These are phyloP conservation scores for Otolemur crassicaudatus DNA, from an alignment of 2,797 vertebrate genomes.

Conservation along the genomic window DNA sequence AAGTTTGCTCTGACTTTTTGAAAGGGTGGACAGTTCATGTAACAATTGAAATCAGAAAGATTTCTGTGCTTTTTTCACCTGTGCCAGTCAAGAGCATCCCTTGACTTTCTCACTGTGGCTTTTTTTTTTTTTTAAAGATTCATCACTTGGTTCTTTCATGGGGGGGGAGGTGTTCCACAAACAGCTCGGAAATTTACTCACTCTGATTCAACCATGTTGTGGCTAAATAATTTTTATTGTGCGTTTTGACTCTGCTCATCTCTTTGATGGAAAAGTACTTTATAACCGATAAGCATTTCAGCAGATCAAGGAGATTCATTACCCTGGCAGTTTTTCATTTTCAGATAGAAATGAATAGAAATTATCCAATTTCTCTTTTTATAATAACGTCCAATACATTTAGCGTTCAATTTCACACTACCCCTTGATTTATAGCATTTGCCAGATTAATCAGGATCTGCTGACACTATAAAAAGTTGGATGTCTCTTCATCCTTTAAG, in stretches of 20 bases:
- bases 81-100: not conserved
- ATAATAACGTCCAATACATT: slow-evolving; percentile 83
- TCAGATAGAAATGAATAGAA: slow-evolving; percentile 86
- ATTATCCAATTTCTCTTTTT: slow-evolving; percentile 86
- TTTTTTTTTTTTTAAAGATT: not conserved
- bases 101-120: not conserved
- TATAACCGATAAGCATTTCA: slow-evolving; percentile 81
- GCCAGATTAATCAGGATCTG: slow-evolving; percentile 62
- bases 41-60: not conserved
- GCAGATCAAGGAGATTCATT: slow-evolving; percentile 85
- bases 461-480: slow-evolving; percentile 59
- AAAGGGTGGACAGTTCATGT: not conserved
- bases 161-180: not conserved
- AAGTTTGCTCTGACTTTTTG: not conserved
- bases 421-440: slow-evolving; percentile 84
- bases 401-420: slow-evolving; percentile 82
- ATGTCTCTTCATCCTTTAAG: slow-evolving; percentile 73
- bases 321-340: slow-evolving; percentile 85
- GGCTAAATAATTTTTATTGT: slow-evolving; percentile 65
- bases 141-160: not conserved
- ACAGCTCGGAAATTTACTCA: slow-evolving; percentile 65
- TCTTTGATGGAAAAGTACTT: slow-evolving; percentile 76
- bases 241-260: slow-evolving; percentile 70
- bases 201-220: slow-evolving; percentile 63
- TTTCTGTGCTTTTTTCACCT: not conserved